Evolutionary conservation across 2,113 vertebrate genomes (phyloP).

Genomic region (Chitala chitala): DNA sequence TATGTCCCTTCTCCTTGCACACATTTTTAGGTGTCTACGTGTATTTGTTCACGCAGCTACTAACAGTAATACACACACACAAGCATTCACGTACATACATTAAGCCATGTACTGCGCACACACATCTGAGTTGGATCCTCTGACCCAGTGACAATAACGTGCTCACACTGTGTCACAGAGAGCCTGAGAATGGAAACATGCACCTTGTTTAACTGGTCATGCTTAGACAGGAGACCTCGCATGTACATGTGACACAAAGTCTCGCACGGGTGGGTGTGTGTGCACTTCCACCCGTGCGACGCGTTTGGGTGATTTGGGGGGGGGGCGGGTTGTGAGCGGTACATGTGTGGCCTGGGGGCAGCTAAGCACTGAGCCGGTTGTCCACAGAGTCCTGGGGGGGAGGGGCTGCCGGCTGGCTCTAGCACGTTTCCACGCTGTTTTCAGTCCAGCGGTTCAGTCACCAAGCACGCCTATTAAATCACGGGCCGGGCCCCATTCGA

Average conservation of each 20-base stretch:
- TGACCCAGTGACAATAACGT: not conserved
- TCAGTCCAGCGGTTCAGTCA: slow-evolving; percentile 57
- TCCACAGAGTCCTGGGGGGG: slow-evolving; percentile 60
- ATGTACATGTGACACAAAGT: not conserved
- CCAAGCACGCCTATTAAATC: slow-evolving; percentile 62
- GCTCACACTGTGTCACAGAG: not conserved
- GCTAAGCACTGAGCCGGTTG: slow-evolving; percentile 47
- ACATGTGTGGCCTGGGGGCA: slow-evolving; percentile 35
- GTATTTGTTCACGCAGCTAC: too few species aligned
- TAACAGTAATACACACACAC: not conserved
- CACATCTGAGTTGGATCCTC: not conserved
- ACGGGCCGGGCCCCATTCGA: slow-evolving; percentile 53
- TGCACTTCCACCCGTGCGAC: not conserved
- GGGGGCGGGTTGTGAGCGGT: slow-evolving; percentile 44
- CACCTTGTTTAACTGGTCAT: not conserved
- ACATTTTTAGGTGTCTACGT: too few species aligned
- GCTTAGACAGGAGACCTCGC: not conserved
- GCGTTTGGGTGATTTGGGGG: not conserved
- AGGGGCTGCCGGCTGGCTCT: slow-evolving; percentile 36
- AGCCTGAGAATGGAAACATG: not conserved
- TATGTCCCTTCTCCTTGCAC: too few species aligned
- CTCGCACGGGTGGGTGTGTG: not conserved
- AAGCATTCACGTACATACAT: not conserved
- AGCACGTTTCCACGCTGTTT: slow-evolving; percentile 64
- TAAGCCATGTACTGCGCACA: too few species aligned